Evolutionary conservation across 2,797 vertebrate genomes (phyloP), one percentile per base, ranked within the genome.

Genomic region (Calcarius lapponicus): DNA sequence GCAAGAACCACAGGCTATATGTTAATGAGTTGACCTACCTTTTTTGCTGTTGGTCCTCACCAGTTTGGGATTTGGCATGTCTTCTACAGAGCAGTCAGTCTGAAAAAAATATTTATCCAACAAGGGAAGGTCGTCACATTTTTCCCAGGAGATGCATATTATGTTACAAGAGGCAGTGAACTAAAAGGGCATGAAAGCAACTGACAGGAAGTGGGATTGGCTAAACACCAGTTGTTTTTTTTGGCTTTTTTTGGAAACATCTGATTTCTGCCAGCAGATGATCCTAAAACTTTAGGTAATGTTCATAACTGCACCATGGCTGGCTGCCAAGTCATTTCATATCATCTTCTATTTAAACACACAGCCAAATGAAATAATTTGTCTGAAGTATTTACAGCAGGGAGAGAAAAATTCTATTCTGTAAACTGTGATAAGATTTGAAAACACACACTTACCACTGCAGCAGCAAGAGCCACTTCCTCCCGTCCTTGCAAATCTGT

Each of bases 1-100:
- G 5, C 47, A 88, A 75, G 36, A 58, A 48, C 26, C 40, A 48
- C 10, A 72, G 60, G n/a, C 26, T 72, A 14, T n/a, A 6, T 29
- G 70, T 72, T 70, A 74, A 47, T 43, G 56, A 56, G 45, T 26
- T 84, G 34, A 70, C 97, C 94, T 93, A 89, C 97, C 96, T 97
- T 96, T 97, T 80, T 86, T 97, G 87, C 94, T 96, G 76, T 93
- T 94, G 13, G 69, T 96, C 48, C 53, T 96, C 81, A 90, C 34
- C 10, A 65, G 24, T 66, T 86, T 96, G 42, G 93, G 66, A 29
- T 51, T 88, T 60, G 92, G 57, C 32, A 82, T 24, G 4, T 94
- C 83, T 92, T 88, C 93, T 29, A 85, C 38, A 51, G 86, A 61
- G 24, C 42, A 95, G 61, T 94, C 94, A 38, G 83, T 90, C 97